A percentile compares a stretch with the other conserved stretches of the same genome.
Conservation (phyloP, 2,797 vertebrate genomes). For the Spinus pinus region DNA sequence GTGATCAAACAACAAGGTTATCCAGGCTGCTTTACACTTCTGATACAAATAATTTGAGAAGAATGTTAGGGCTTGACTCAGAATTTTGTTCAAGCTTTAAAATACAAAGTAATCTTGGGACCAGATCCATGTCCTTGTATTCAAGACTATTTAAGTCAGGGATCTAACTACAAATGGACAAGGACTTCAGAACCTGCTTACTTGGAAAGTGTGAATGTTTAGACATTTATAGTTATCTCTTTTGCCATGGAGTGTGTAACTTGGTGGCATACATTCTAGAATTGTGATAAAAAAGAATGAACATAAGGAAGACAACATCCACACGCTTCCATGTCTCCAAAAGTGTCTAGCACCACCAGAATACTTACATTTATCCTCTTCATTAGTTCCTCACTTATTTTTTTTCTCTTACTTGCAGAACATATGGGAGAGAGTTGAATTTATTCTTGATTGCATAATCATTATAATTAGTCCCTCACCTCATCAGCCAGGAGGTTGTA, state of each 20-base stretch:
- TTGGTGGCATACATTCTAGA: neutral
- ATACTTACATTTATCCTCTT: neutral
- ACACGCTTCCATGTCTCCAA: neutral
- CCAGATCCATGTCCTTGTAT: neutral
- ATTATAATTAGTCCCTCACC: constrained; percentile 7
- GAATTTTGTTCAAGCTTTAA: neutral
- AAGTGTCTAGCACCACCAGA: neutral
- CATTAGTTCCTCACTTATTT: neutral
- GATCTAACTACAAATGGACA: neutral
- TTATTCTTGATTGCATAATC: constrained; percentile 17
- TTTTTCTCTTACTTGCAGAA: neutral
- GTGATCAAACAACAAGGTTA: neutral
- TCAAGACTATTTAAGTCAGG: neutral
- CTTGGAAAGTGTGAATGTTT: neutral
- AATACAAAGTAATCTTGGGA: neutral
- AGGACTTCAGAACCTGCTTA: neutral
- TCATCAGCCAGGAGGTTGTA: neutral
- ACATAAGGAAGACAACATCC: neutral
- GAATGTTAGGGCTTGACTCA: neutral
- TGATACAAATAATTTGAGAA: neutral
- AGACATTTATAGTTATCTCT: neutral
- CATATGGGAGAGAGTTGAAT: neutral
- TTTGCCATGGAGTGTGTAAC: neutral
- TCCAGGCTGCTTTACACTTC: neutral
- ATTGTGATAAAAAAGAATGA: neutral